phyloP scores from a whole-genome alignment of 2,797 vertebrate species.

The Xerus rutilus region DNA sequence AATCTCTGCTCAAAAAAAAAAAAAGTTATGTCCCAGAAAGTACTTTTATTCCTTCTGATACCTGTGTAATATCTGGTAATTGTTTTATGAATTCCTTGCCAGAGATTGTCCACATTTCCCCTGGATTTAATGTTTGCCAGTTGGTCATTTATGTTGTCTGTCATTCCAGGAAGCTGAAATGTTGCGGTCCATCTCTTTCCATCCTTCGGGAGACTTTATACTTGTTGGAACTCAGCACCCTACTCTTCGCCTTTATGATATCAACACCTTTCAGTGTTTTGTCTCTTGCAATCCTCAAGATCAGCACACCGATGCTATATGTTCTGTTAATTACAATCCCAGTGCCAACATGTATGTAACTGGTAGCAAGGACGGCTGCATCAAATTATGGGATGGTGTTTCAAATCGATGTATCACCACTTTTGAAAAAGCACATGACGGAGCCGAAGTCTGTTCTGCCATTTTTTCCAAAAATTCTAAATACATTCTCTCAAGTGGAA shows the following conservation, averaged over 20 bases:
- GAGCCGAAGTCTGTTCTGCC: constrained; percentile 97
- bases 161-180: constrained; percentile 97
- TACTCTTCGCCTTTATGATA: constrained; percentile 97
- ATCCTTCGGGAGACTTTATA: constrained; percentile 98
- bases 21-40: not conserved
- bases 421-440: constrained; percentile 97
- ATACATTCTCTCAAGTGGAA: constrained; percentile 98
- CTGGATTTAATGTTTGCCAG: not conserved
- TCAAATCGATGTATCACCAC: constrained; percentile 98
- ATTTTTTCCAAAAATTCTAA: constrained; percentile 99
- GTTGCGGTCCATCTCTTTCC: constrained; percentile 98
- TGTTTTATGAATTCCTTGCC: not conserved
- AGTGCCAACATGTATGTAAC: constrained; percentile 97
- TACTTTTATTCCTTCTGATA: not conserved
- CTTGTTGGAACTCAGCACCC: constrained; percentile 98
- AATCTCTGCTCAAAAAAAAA: not conserved
- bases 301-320: constrained; percentile 98
- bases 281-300: constrained; percentile 98
- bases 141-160: not conserved
- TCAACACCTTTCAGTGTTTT: constrained; percentile 99
- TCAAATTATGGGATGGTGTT: constrained; percentile 98
- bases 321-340: constrained; percentile 95
- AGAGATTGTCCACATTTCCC: not conserved
- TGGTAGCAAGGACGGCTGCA: constrained; percentile 98
- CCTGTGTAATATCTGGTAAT: not conserved